These are phyloP conservation scores for Globicephala melas DNA, from an alignment of 2,113 vertebrate genomes.

Conservation along the genomic window DNA sequence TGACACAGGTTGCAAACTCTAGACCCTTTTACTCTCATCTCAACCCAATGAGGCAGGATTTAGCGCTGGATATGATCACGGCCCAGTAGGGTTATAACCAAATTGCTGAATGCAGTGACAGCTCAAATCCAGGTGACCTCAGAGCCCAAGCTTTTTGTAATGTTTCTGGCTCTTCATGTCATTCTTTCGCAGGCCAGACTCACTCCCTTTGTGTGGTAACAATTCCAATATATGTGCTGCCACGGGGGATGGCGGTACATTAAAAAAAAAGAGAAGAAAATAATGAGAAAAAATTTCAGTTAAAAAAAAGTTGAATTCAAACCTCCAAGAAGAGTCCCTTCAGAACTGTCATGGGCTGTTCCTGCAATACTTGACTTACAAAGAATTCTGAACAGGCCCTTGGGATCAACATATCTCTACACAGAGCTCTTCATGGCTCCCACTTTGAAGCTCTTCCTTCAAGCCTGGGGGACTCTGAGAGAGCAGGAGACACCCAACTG, in stretches of 20 bases:
- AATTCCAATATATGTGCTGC: neutral
- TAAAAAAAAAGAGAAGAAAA: neutral
- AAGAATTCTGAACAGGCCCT: neutral
- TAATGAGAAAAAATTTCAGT: neutral
- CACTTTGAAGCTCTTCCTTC: neutral
- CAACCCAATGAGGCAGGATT: neutral
- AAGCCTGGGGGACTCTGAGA: accelerated
- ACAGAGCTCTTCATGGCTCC: neutral
- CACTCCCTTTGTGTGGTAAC: neutral
- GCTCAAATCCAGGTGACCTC: neutral
- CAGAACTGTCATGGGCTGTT: neutral
- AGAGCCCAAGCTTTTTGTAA: neutral
- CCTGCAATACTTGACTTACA: too few species aligned
- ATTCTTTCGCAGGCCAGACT: neutral
- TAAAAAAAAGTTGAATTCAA: neutral
- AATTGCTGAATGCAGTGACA: neutral
- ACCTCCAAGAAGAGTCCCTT: neutral
- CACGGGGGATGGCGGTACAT: too few species aligned
- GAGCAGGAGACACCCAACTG: accelerated
- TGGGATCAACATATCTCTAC: neutral
- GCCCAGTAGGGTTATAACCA: neutral
- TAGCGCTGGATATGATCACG: accelerated
- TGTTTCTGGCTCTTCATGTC: neutral
- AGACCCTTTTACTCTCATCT: neutral
- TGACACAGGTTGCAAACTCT: neutral